phyloP scores from a whole-genome alignment of 2,113 vertebrate species.

The Lagopus leucura region DNA sequence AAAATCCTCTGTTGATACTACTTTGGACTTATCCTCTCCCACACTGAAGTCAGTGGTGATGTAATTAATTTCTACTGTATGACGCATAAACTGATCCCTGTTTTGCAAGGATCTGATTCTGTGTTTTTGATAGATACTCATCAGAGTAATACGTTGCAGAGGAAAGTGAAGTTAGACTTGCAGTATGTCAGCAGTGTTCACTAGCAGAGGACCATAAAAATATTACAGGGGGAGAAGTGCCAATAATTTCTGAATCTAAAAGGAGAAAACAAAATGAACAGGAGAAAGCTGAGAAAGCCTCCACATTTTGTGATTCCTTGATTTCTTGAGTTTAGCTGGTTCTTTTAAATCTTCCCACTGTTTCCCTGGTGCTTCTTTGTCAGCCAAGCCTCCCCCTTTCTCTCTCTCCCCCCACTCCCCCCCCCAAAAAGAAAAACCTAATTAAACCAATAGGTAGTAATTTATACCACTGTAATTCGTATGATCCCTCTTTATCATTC shows the following conservation, averaged over 20 bases:
- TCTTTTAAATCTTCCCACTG: not conserved
- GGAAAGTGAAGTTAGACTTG: not conserved
- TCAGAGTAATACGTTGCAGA: not conserved
- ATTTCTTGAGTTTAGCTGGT: not conserved
- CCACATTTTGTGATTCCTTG: not conserved
- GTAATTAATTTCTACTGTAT: not conserved
- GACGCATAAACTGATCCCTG: not conserved
- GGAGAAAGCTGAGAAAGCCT: not conserved
- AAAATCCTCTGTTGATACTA: not conserved
- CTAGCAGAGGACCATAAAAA: not conserved
- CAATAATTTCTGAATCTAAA: not conserved
- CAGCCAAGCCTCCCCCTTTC: not conserved
- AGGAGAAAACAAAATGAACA: not conserved
- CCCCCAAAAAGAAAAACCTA: not conserved
- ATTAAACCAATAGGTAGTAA: not conserved
- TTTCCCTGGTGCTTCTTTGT: not conserved
- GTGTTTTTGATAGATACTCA: not conserved
- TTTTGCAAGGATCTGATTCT: not conserved
- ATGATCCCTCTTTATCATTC: not conserved
- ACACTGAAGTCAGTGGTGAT: not conserved
- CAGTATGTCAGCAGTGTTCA: not conserved
- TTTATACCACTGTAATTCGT: not conserved
- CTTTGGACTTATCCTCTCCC: not conserved
- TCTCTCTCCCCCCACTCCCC: rapidly evolving
- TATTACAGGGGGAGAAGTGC: not conserved